Base-by-base conservation (phyloP, 53 echinoderm and acorn worm species). In the Holothuria leucospilota region DNA sequence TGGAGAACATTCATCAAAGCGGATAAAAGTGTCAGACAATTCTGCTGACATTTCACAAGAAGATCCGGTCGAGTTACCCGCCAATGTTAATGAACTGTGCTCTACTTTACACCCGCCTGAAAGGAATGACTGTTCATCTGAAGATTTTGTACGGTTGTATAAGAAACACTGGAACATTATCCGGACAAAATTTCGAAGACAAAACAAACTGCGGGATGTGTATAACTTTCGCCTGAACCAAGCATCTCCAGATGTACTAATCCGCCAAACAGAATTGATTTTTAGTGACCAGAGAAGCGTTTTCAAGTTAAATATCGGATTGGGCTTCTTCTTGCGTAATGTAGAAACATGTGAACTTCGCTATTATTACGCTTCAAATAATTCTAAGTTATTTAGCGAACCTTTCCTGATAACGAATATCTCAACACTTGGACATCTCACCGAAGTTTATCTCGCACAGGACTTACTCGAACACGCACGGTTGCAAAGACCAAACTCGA, bases 321-420 rank as follows among this genome's bases (percentile, higher is more conserved):
- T 34, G 3, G 34, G 34, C 34, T 34, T 34, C 34, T 42, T 92
- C 23, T 52, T 92, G 16, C 62, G 69, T 63, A 84, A 88, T 71
- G 66, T 63, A 25, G 85, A 78, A 20, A 92, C 85, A 8, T 83
- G 85, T 25, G 88, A 92, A 34, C 63, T 78, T 8, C 73, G 85
- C 26, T 92, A 80, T 27, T 80, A 68, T 26, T 85, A 88, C 51
- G 51, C 88, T 12, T 71, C 69, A 20, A 85, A 85, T 61, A 89
- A 92, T 69, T 42, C 85, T 30, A 56, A 61, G 8, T 66, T 86
- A 23, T 82, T 88, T 21, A 27, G 66, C 0, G 34, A 60, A 51
- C 89, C 92, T 0, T 63, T 70, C 24, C 2, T 49, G 60, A 78
- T 91, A 16, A 80, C 51, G 0, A 64, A 67, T 56, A 24, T 20